Evolutionary conservation across 2,888 invertebrate genomes (phyloP), one percentile per base, ranked within the genome.

Genomic region (Cybosia mesomella): DNA sequence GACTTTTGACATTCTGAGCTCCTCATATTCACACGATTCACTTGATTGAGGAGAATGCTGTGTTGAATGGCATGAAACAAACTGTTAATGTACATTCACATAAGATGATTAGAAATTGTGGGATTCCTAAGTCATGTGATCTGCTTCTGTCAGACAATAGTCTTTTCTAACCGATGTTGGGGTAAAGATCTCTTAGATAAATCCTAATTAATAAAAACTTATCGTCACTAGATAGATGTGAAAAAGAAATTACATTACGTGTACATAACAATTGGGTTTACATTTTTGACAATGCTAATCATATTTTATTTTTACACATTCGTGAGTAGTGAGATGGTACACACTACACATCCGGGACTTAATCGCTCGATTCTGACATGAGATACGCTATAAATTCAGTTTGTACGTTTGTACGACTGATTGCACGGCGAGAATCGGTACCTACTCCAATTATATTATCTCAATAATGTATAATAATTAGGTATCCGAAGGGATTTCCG

Each of bases 101-200:
- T 49, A n/a, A 49, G n/a, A 9, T n/a, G 49, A 49, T 49, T 49
- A 49, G 49, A 49, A 49, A 49, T 49, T 49, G 49, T 49, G 49
- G n/a, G 49, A 49, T 49, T 49, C 49, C 49, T n/a, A 9, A 49
- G 0, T 18, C 49, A 49, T 49, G 49, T n/a, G 49, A 49, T 49
- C n/a, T 49, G 49, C 18, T n/a, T n/a, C 43, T 43, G 18, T 49
- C n/a, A 49, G 49, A 49, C 49, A 49, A 49, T 43, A 9, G 49
- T 5, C 49, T 49, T 49, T 49, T n/a, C 49, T 49, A n/a, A 3
- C 18, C 9, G 9, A 18, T 49, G n/a, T 49, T n/a, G 18, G 43
- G 7, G 7, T 43, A 18, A 43, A 43, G 49, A n/a, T n/a, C n/a
- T n/a, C n/a, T n/a, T n/a, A n/a, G n/a, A n/a, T n/a, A n/a, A n/a